Percentiles rank a stretch among this genome's conserved stretches.
Evolutionary conservation across 2,888 invertebrate genomes (phyloP).

Genomic region (Thereva nobilitata): DNA sequence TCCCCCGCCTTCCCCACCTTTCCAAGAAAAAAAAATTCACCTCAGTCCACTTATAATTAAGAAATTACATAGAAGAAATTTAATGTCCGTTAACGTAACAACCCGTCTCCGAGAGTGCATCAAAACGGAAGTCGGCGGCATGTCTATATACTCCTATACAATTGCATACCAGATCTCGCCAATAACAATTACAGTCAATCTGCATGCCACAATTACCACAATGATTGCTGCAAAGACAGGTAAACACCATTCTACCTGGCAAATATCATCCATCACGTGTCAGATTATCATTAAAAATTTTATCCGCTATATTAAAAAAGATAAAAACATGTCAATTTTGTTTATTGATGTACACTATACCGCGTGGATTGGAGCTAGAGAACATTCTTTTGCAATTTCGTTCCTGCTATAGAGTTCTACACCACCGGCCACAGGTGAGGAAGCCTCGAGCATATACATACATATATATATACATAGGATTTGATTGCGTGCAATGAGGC

Average conservation of each 20-base stretch:
- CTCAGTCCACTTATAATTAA: too few species aligned
- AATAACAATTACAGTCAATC: constrained; percentile 1
- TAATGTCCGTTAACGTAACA: too few species aligned
- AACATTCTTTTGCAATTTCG: constrained; percentile 15
- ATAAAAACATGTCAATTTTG: constrained; percentile 41
- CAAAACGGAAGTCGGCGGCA: constrained; percentile 1
- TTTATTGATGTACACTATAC: constrained; percentile 34
- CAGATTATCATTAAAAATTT: constrained; percentile 50
- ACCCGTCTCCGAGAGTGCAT: neutral
- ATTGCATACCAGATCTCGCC: constrained; percentile 2
- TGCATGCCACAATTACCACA: constrained; percentile 5
- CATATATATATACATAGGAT: neutral
- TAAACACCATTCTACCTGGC: neutral
- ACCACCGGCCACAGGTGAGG: neutral
- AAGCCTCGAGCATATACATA: too few species aligned
- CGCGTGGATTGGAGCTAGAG: neutral
- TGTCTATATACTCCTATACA: neutral
- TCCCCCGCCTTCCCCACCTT: too few species aligned
- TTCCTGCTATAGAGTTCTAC: neutral
- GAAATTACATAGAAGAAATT: too few species aligned
- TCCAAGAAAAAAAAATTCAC: too few species aligned
- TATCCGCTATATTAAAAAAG: constrained; percentile 46
- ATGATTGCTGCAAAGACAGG: neutral
- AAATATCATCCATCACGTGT: constrained; percentile 43
- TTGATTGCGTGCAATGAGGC: constrained; percentile 16